Percentiles rank a stretch among this genome's conserved stretches.
phyloP scores from a whole-genome alignment of 2,113 vertebrate genomes.

The Ciconia maguari region DNA sequence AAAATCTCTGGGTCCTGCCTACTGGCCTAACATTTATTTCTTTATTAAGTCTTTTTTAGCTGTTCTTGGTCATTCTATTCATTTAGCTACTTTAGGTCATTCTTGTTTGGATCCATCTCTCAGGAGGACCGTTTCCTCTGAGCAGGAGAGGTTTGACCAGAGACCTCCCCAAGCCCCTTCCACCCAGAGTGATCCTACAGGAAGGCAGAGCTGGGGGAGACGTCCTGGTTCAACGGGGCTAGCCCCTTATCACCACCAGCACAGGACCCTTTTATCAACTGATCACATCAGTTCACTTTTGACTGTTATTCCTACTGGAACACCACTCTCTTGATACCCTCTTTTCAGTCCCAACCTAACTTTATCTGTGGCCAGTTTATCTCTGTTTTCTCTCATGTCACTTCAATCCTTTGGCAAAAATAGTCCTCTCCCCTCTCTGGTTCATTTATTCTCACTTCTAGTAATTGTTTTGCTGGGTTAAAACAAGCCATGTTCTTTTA shows the following conservation, averaged over 20 bases:
- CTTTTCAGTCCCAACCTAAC: not conserved
- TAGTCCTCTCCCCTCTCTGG: not conserved
- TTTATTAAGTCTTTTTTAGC: not conserved
- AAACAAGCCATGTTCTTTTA: not conserved
- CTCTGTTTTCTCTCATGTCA: not conserved
- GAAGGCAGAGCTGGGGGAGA: not conserved
- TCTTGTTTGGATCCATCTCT: not conserved
- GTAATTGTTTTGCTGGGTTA: not conserved
- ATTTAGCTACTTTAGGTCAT: not conserved
- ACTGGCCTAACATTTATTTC: not conserved
- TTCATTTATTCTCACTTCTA: not conserved
- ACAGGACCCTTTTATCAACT: not conserved
- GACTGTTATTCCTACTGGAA: not conserved
- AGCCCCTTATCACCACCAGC: not conserved
- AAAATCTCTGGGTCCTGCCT: not conserved
- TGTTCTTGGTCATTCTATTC: not conserved
- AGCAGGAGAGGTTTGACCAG: not conserved
- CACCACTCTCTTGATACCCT: not conserved
- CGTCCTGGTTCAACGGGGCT: not conserved
- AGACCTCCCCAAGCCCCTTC: not conserved
- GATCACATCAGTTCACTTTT: not conserved
- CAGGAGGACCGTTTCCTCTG: not conserved
- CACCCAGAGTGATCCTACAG: not conserved
- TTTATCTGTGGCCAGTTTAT: not conserved
- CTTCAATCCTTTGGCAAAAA: not conserved